phyloP scores from a whole-genome alignment of 2,113 vertebrate species.

The Neogale vison region DNA sequence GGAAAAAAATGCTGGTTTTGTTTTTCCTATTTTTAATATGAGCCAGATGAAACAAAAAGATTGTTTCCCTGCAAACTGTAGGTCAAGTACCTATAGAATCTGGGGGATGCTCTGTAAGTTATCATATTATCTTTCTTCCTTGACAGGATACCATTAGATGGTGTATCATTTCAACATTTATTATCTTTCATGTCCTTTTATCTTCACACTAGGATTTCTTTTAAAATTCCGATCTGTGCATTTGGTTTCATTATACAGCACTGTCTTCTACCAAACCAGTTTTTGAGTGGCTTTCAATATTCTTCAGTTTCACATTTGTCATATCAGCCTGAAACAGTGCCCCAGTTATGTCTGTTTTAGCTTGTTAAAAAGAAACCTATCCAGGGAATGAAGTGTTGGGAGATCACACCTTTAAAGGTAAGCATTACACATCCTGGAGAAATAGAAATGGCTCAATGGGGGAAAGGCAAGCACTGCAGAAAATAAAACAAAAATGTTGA shows the following conservation, averaged over 20 bases:
- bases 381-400: constrained; percentile 80
- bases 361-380: constrained; percentile 85
- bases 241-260: constrained; percentile 86
- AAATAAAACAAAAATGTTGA: constrained; percentile 79
- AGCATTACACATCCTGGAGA: constrained; percentile 76
- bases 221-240: constrained; percentile 85
- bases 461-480: constrained; percentile 69
- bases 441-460: constrained; percentile 74
- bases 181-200: constrained; percentile 92
- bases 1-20: constrained; percentile 87
- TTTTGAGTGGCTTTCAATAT: constrained; percentile 83
- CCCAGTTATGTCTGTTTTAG: constrained; percentile 86
- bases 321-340: constrained; percentile 83
- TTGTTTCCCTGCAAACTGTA: constrained; percentile 92
- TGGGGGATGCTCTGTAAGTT: constrained; percentile 92
- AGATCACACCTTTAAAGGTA: constrained; percentile 80
- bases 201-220: constrained; percentile 88
- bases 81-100: constrained; percentile 93
- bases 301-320: constrained; percentile 86
- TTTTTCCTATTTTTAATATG: constrained; percentile 91
- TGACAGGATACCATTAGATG: constrained; percentile 95
- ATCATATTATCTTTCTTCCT: constrained; percentile 95
- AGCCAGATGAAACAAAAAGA: constrained; percentile 93
- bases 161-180: constrained; percentile 93
- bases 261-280: constrained; percentile 83